phyloP scores from a whole-genome alignment of 2,888 invertebrate genomes.

The Camptogramma bilineatum region DNA sequence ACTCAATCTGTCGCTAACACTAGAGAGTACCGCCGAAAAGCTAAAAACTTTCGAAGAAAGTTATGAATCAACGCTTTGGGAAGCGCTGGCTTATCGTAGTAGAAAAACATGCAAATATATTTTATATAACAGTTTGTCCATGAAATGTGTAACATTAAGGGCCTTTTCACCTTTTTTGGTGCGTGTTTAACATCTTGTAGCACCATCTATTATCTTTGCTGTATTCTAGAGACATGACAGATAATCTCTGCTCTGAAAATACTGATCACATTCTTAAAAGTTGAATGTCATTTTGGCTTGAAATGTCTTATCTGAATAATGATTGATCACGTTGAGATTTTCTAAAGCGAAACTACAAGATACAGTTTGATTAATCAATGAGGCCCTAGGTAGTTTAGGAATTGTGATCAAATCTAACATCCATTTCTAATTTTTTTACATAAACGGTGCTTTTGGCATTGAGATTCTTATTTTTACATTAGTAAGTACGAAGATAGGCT shows the following conservation, averaged over 20 bases:
- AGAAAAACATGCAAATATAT: not conserved
- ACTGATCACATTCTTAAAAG: not conserved
- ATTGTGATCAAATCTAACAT: constrained; percentile 22
- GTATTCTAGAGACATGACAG: no score
- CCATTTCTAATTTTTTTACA: constrained; percentile 41
- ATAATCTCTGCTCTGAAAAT: no score
- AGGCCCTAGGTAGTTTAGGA: not conserved
- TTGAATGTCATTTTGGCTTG: no score
- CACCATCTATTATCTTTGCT: no score
- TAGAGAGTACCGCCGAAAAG: no score
- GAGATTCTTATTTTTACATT: constrained; percentile 60
- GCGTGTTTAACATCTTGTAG: no score
- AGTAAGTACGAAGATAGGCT: constrained; percentile 47
- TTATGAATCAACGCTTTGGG: not conserved
- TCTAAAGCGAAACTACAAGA: not conserved
- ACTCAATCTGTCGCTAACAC: no score
- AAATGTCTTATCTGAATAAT: no score
- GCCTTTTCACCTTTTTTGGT: not conserved
- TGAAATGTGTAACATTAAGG: not conserved
- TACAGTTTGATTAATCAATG: not conserved
- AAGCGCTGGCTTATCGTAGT: not conserved
- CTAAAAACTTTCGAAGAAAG: no score
- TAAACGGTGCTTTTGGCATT: constrained; percentile 62
- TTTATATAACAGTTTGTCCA: not conserved
- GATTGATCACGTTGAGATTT: no score